Conservation (phyloP, 2,888 invertebrate genomes). For the Drosophila mayaguana region DNA sequence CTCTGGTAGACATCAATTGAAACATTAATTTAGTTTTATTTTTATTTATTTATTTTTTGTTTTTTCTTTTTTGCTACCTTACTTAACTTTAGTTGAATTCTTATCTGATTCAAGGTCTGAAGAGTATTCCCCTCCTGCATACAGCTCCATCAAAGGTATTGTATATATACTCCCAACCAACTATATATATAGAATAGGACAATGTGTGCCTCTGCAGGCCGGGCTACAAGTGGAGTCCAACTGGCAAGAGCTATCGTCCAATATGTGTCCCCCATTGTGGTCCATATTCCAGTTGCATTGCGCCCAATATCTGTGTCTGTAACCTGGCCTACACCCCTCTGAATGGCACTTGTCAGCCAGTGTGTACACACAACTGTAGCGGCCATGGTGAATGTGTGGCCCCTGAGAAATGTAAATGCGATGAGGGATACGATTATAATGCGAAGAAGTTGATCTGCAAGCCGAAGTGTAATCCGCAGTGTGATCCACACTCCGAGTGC, state of each 20-base stretch:
- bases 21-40: no score
- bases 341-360: background rate
- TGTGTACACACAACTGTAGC: background rate
- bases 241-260: background rate
- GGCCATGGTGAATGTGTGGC: background rate
- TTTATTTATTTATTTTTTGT: no score
- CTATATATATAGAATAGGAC: no score
- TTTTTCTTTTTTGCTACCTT: no score
- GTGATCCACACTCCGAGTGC: background rate
- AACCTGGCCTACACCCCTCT: background rate
- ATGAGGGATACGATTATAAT: background rate
- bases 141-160: no score
- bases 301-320: background rate
- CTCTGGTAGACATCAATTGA: no score
- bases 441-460: background rate
- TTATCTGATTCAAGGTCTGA: no score
- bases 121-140: no score
- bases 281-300: background rate
- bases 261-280: background rate
- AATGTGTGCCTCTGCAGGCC: background rate
- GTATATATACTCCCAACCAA: no score
- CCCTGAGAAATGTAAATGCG: background rate
- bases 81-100: no score
- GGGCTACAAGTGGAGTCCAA: background rate
- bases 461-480: background rate